These are phyloP conservation scores for Protophormia terraenovae DNA, from an alignment of 2,888 invertebrate species.

Conservation along the genomic window DNA sequence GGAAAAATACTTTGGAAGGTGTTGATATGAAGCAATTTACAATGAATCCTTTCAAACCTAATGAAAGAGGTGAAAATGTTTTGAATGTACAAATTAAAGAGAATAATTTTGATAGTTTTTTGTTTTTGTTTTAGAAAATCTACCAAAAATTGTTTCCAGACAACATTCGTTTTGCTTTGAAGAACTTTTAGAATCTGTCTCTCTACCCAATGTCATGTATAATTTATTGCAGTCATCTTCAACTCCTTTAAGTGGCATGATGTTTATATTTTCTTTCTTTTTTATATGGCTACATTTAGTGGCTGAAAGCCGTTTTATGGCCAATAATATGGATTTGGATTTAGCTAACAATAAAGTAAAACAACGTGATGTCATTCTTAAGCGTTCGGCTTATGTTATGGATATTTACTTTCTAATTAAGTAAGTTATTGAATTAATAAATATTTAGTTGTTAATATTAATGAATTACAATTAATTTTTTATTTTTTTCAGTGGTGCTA, in stretches of 20 bases:
- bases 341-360: conserved; percentile 59
- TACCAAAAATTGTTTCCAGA: conserved; percentile 61
- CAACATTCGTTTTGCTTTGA: conserved; percentile 64
- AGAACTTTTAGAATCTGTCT: conserved; percentile 67
- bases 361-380: conserved; percentile 70
- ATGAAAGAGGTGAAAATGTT: conserved; percentile 26
- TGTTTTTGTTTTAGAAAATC: conserved; percentile 19
- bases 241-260: conserved; percentile 65
- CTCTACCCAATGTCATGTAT: conserved; percentile 70
- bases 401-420: conserved; percentile 84
- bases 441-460: neutral
- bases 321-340: conserved; percentile 70
- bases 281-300: conserved; percentile 85
- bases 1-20: conserved; percentile 56
- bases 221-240: conserved; percentile 66
- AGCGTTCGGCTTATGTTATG: conserved; percentile 71
- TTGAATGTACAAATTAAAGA: neutral
- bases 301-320: conserved; percentile 85
- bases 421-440: conserved; percentile 76
- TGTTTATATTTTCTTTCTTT: conserved; percentile 85
- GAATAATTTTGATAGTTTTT: neutral
- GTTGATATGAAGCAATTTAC: conserved; percentile 54
- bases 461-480: neutral
- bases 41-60: conserved; percentile 22
- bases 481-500: conserved; percentile 82